Conservation (phyloP, 1,140 invertebrate species). For the Lordiphosa stackelbergi region DNA sequence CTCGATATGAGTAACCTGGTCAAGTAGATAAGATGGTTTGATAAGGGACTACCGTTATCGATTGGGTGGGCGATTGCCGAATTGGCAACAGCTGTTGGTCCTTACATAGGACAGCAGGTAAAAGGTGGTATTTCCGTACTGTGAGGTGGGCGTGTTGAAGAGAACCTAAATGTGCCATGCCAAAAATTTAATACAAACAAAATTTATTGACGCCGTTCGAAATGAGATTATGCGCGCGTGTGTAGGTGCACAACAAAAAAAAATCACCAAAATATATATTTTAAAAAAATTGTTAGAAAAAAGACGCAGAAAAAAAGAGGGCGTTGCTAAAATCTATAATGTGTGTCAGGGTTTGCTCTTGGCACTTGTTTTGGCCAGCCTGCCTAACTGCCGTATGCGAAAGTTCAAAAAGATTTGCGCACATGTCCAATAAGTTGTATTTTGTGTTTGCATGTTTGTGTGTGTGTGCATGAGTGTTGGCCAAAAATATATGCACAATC, state of each 20-base stretch:
- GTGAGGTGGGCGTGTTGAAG: slow-evolving; percentile 47
- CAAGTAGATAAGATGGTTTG: slow-evolving; percentile 27
- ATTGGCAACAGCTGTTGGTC: slow-evolving; percentile 2
- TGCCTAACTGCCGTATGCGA: slow-evolving; percentile 40
- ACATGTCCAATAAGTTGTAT: slow-evolving; percentile 45
- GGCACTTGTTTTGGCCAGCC: slow-evolving; percentile 57
- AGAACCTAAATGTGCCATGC: slow-evolving; percentile 18
- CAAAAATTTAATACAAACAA: slow-evolving; percentile 31
- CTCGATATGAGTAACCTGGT: slow-evolving; percentile 42
- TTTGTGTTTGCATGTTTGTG: slow-evolving; percentile 21
- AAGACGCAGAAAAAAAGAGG: slow-evolving; percentile 46
- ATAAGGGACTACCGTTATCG: slow-evolving; percentile 23
- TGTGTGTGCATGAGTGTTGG: slow-evolving; percentile 44
- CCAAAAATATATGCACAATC: slow-evolving; percentile 54
- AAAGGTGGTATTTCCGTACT: slow-evolving; percentile 46
- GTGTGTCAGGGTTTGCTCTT: slow-evolving; percentile 71
- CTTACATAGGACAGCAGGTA: slow-evolving; percentile 47
- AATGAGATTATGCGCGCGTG: slow-evolving; percentile 67
- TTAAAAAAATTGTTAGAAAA: slow-evolving; percentile 31
- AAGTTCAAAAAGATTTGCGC: slow-evolving; percentile 70
- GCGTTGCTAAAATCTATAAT: slow-evolving; percentile 63
- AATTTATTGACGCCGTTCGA: slow-evolving; percentile 65
- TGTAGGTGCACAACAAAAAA: slow-evolving; percentile 54
- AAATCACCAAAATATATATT: slow-evolving; percentile 20
- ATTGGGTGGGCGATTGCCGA: neutral